Evolutionary conservation across 2,888 invertebrate genomes (phyloP), one percentile per base, ranked within the genome.

Genomic region (Octodonta nipae): DNA sequence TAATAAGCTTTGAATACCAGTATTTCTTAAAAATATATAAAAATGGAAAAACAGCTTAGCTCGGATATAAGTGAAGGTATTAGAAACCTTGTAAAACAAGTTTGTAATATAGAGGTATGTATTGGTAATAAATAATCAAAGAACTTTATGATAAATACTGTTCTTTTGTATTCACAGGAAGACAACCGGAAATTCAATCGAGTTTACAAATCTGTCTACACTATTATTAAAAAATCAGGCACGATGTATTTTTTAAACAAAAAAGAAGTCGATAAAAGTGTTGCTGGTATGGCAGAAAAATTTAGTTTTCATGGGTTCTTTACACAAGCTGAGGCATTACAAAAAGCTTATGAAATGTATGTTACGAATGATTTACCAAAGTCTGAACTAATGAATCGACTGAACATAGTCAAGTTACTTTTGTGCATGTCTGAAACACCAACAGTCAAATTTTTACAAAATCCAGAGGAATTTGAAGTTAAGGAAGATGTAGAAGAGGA

Each of bases 291-390:
- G 49, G 40, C 48, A 4, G 55, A 58, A 15, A 62, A 62, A 40
- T 61, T 54, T 36, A 41, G 43, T 10, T 58, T 60, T 33, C 60
- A 62, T 37, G 59, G 59, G 1, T 60, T 54, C 29, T 31, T 44
- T n/a, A 20, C 35, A 2, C 57, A 60, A 39, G 52, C 58, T 2
- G 47, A 46, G 6, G 46, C 51, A 7, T 37, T 62, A 10, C 43
- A 44, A 14, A 36, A 41, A 12, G 30, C 45, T 3, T 58, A 58
- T 37, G 44, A 52, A 3, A 46, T 46, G 12, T 57, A 55, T 34
- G 38, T 58, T 13, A 42, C 46, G 3, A 35, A 44, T 5, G 34
- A 41, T 15, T 33, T 51, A 5, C 30, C 49, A 1, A 49, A 50
- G 33, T 36, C 48, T 4, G 52, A 58, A 24, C 34, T 43, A 3